Evolutionary conservation across 2,113 vertebrate genomes (phyloP).

Genomic region (Malurus cyaneus): DNA sequence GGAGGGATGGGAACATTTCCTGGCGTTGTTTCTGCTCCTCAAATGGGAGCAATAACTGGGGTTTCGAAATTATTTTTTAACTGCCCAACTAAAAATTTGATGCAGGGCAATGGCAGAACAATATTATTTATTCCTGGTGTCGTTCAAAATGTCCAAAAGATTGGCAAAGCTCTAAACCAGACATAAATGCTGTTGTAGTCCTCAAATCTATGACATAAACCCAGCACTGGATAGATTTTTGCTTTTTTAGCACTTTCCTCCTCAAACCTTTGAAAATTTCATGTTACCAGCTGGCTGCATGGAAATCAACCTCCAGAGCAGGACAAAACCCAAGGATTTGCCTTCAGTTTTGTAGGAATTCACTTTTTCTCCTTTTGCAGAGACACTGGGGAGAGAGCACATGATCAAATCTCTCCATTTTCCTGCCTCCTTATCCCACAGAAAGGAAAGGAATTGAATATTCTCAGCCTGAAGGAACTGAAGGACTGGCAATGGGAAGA

Average conservation of each 20-base stretch:
- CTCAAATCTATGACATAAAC: neutral
- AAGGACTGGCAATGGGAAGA: neutral
- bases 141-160: neutral
- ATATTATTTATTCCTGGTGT: neutral
- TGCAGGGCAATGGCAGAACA: neutral
- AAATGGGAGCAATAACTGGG: neutral
- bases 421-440: neutral
- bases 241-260: neutral
- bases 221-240: neutral
- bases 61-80: neutral
- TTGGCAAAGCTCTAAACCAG: neutral
- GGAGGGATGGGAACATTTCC: neutral
- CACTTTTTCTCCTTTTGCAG: neutral
- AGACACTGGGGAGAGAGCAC: neutral
- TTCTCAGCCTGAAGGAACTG: neutral
- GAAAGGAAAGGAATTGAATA: neutral
- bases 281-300: neutral
- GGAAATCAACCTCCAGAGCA: neutral
- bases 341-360: neutral
- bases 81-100: neutral
- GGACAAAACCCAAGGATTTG: neutral
- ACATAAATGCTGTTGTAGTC: neutral
- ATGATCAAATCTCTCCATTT: neutral
- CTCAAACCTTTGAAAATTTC: neutral
- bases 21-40: neutral